Conservation (phyloP, 2,888 invertebrate genomes). For the Scotopteryx bipunctaria region DNA sequence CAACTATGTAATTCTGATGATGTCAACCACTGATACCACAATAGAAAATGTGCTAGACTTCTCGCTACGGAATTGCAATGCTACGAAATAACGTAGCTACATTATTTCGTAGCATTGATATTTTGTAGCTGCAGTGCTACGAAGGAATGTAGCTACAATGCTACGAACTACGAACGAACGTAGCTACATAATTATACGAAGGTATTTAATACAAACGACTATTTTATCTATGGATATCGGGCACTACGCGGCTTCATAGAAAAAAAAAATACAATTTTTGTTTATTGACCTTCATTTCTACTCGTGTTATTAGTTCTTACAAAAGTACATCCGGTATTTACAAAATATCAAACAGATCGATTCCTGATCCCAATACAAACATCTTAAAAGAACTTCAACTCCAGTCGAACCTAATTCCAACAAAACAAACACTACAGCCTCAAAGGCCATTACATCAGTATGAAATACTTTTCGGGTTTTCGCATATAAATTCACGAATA, state of each 20-base stretch:
- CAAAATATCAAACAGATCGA: neutral
- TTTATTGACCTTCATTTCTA: too few relatives aligned
- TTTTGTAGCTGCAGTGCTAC: too few relatives aligned
- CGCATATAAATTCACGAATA: slow-evolving; percentile 40
- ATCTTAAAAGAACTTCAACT: too few relatives aligned
- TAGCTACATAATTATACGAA: neutral
- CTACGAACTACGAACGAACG: slow-evolving; percentile 1
- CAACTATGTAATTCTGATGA: neutral
- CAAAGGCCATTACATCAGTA: slow-evolving; percentile 28
- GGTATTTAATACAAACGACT: too few relatives aligned
- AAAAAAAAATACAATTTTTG: too few relatives aligned
- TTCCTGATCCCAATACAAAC: too few relatives aligned
- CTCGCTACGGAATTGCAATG: slow-evolving; percentile 2
- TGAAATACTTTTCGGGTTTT: slow-evolving; percentile 40
- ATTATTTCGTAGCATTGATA: too few relatives aligned
- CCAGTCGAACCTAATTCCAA: slow-evolving; percentile 16
- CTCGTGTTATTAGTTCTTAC: too few relatives aligned
- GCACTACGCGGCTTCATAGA: too few relatives aligned
- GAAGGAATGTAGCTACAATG: neutral
- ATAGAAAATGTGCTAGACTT: neutral
- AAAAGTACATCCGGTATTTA: too few relatives aligned
- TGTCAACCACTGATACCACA: too few relatives aligned
- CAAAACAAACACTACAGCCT: slow-evolving; percentile 23
- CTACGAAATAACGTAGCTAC: slow-evolving; percentile 9
- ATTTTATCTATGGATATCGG: too few relatives aligned